Evolutionary conservation across 1,140 invertebrate genomes (phyloP).

Genomic region (Proales similis): DNA sequence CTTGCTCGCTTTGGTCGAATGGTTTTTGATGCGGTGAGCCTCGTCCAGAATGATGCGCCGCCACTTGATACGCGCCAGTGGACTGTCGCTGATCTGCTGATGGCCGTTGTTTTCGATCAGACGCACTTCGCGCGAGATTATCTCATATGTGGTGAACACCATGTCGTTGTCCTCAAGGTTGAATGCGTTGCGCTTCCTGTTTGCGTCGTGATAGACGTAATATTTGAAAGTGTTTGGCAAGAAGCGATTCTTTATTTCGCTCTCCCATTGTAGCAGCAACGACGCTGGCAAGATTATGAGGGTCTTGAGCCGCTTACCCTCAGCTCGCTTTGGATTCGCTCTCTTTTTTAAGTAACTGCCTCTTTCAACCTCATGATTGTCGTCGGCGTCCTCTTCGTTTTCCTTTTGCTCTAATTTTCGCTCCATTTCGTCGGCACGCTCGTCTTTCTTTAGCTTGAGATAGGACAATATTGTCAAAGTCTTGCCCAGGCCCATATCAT

Average conservation of each 20-base stretch:
- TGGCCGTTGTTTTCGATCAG: slow-evolving; percentile 66
- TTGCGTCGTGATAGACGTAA: slow-evolving; percentile 70
- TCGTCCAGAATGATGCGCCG: slow-evolving; percentile 82
- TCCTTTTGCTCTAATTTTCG: slow-evolving; percentile 63
- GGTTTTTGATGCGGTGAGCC: slow-evolving; percentile 80
- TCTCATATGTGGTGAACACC: slow-evolving; percentile 96
- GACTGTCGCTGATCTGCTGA: slow-evolving; percentile 11
- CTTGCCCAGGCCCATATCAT: slow-evolving; percentile 99
- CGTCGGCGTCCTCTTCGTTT: slow-evolving; percentile 61
- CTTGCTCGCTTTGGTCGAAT: slow-evolving; percentile 66
- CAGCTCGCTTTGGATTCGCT: slow-evolving; percentile 1
- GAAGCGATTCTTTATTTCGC: slow-evolving; percentile 66
- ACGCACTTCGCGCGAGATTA: slow-evolving; percentile 90
- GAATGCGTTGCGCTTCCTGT: slow-evolving; percentile 59
- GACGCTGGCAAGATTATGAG: slow-evolving; percentile 78
- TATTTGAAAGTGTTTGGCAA: slow-evolving; percentile 60
- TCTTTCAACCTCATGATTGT: slow-evolving; percentile 43
- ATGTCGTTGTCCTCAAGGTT: slow-evolving; percentile 65
- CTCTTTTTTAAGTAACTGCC: slow-evolving; percentile 5
- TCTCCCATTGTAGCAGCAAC: slow-evolving; percentile 70
- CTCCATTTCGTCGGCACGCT: slow-evolving; percentile 60
- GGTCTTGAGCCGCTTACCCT: slow-evolving; percentile 52
- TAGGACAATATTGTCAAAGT: slow-evolving; percentile 96
- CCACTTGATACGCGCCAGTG: slow-evolving; percentile 65
- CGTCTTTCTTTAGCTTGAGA: slow-evolving; percentile 89